Evolutionary conservation across 1,140 invertebrate species (phyloP).

Genomic region (Apocrypta bakeri): DNA sequence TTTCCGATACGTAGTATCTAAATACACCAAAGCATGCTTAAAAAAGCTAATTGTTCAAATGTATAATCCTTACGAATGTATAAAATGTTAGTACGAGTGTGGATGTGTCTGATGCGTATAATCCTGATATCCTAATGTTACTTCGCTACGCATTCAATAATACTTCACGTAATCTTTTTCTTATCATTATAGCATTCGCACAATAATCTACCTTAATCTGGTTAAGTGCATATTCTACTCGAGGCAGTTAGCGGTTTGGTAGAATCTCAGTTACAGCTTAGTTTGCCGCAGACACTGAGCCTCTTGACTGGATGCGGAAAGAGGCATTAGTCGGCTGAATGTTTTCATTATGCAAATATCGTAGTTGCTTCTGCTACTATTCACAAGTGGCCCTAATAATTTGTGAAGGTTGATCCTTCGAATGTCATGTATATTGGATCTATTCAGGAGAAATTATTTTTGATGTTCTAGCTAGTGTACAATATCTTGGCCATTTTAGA

Average conservation of each 20-base stretch:
- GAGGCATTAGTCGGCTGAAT: conserved; percentile 11
- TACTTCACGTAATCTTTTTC: not conserved
- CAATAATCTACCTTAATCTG: conserved; percentile 21
- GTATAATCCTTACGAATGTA: too few relatives aligned
- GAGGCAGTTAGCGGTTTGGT: conserved; percentile 8
- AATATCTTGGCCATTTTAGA: not conserved
- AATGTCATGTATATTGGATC: too few relatives aligned
- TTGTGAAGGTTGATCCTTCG: not conserved
- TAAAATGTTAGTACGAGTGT: too few relatives aligned
- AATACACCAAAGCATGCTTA: too few relatives aligned
- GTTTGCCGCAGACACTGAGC: not conserved
- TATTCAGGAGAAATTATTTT: not conserved
- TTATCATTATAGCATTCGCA: not conserved
- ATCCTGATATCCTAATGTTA: too few relatives aligned
- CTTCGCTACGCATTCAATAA: not conserved
- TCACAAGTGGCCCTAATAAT: not conserved
- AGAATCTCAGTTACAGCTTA: conserved; percentile 19
- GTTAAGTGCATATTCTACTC: not conserved
- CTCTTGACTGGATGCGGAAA: not conserved
- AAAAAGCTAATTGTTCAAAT: too few relatives aligned
- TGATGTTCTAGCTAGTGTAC: not conserved
- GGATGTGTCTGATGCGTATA: too few relatives aligned
- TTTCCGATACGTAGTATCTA: too few relatives aligned
- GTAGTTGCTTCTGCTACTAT: not conserved
- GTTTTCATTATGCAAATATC: conserved; percentile 32